Base-by-base conservation (phyloP, 2,888 invertebrate genomes). In the Apantesis nais region DNA sequence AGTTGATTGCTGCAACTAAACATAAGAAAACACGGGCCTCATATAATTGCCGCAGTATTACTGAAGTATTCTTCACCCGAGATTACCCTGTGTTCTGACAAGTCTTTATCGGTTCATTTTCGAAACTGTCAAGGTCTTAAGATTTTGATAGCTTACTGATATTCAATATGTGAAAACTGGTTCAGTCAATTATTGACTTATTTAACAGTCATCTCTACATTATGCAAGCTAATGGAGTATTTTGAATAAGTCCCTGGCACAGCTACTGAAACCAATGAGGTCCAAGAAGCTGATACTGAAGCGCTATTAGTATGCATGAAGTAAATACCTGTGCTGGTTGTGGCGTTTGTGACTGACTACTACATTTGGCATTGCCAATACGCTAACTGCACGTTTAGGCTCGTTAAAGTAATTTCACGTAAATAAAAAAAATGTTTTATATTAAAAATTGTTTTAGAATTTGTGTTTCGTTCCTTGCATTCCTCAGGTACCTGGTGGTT, bases 281-380 rank as follows among this genome's bases (percentile, higher is more conserved):
- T 39, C 39, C 39, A 8, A 22, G 63, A 66, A 67, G 67, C 61
- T 68, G 72, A 71, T 73, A 68, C 70, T 62, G 55, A 77, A 77
- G 72, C 73, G 75, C 70, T 73, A 80, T 80, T 80, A 81, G 80
- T 81, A 80, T 80, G 74, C 80, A 75, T 75, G 68, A 72, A 71
- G 77, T 73, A 75, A 72, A 75, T 73, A 81, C 73, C 74, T 77
- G 79, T 81, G 64, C 67, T 66, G 70, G 67, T 65, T 48, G 67
- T 72, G 61, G 68, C 70, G 73, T 76, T 76, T 73, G 64, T 72
- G 67, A 5, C 5, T 5, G 2, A 29, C 61, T 72, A 79, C 74
- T 79, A 79, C 79, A 77, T 79, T 81, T 81, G 77, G 73, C 81
- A 74, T 73, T 73, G 39, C 74, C 63, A 76, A 78, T 72, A 74